phyloP scores from a whole-genome alignment of 2,797 vertebrate genomes.

The Schizopygopsis pylzovi region DNA sequence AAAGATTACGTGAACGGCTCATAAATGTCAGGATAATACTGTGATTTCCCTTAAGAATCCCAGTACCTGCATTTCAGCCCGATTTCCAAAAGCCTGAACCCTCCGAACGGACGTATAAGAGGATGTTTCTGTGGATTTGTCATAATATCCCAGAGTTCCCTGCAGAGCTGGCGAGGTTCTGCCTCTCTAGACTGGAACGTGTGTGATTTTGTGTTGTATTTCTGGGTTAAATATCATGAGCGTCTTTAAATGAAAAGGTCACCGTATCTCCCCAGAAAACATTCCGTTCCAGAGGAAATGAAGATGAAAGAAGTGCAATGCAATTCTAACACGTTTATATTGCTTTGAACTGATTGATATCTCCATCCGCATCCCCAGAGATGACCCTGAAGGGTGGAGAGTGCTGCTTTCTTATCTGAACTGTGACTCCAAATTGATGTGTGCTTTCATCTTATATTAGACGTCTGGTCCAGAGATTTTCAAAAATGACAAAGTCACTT shows the following conservation, averaged over 20 bases:
- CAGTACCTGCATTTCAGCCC: slow-evolving; percentile 23
- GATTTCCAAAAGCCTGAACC: not conserved
- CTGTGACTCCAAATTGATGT: slow-evolving; percentile 48
- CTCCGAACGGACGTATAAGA: not conserved
- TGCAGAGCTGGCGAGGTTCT: slow-evolving; percentile 42
- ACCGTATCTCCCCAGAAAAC: slow-evolving; percentile 30
- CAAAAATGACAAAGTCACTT: slow-evolving; percentile 14
- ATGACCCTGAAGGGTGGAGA: slow-evolving; percentile 43
- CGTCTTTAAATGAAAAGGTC: slow-evolving; percentile 46
- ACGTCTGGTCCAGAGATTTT: slow-evolving; percentile 43
- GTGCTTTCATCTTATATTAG: slow-evolving; percentile 56
- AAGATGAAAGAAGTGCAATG: slow-evolving; percentile 50
- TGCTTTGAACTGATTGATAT: slow-evolving; percentile 45
- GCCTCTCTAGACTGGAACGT: slow-evolving; percentile 4
- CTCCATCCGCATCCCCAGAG: slow-evolving; percentile 33
- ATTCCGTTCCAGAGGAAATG: slow-evolving; percentile 32
- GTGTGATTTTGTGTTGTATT: slow-evolving; percentile 25
- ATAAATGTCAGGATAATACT: slow-evolving; percentile 41
- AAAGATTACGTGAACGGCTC: slow-evolving; percentile 26
- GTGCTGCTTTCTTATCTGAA: slow-evolving; percentile 45
- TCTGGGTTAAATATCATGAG: slow-evolving; percentile 42
- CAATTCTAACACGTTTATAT: slow-evolving; percentile 51
- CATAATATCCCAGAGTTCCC: slow-evolving; percentile 54
- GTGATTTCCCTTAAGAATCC: slow-evolving; percentile 40
- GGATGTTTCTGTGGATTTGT: slow-evolving; percentile 50